phyloP scores from a whole-genome alignment of 2,888 invertebrate genomes.

The Crioceris asparagi region DNA sequence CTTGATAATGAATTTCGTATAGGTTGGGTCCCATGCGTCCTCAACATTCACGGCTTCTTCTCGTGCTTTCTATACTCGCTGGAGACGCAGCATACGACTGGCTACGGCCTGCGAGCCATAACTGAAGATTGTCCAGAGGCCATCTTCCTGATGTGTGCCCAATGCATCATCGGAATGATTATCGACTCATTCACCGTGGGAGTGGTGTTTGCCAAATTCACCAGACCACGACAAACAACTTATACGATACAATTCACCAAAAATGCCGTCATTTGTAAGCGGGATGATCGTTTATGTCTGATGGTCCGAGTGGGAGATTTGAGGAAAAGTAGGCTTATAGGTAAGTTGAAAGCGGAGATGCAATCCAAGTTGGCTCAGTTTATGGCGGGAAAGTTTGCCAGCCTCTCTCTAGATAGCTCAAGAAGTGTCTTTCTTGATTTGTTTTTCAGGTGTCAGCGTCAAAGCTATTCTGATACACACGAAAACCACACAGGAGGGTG shows the following conservation, averaged over 20 bases:
- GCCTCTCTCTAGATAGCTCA: too few species aligned
- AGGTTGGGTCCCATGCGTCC: slow-evolving; percentile 67
- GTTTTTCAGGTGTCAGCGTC: slow-evolving; percentile 55
- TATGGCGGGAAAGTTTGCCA: too few species aligned
- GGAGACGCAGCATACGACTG: slow-evolving; percentile 93
- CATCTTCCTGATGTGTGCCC: slow-evolving; percentile 87
- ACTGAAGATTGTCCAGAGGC: slow-evolving; percentile 90
- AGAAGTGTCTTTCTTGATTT: too few species aligned
- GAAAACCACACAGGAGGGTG: slow-evolving; percentile 69
- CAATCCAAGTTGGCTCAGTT: background rate
- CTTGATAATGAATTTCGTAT: slow-evolving; percentile 2
- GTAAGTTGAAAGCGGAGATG: slow-evolving; percentile 7
- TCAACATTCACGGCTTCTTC: slow-evolving; percentile 75
- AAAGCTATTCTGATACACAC: slow-evolving; percentile 67
- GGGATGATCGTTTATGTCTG: slow-evolving; percentile 74
- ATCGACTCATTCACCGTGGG: slow-evolving; percentile 57
- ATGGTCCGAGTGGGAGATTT: slow-evolving; percentile 92
- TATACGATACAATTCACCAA: slow-evolving; percentile 88
- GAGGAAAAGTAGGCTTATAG: slow-evolving; percentile 85
- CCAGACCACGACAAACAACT: slow-evolving; percentile 84
- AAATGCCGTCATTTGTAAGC: slow-evolving; percentile 73
- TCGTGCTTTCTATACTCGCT: slow-evolving; percentile 92
- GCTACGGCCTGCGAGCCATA: slow-evolving; percentile 71
- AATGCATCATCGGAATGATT: slow-evolving; percentile 56
- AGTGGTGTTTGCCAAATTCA: slow-evolving; percentile 91